These are phyloP conservation scores for Metopolophium dirhodum DNA, from an alignment of 1,140 invertebrate genomes.

Conservation along the genomic window DNA sequence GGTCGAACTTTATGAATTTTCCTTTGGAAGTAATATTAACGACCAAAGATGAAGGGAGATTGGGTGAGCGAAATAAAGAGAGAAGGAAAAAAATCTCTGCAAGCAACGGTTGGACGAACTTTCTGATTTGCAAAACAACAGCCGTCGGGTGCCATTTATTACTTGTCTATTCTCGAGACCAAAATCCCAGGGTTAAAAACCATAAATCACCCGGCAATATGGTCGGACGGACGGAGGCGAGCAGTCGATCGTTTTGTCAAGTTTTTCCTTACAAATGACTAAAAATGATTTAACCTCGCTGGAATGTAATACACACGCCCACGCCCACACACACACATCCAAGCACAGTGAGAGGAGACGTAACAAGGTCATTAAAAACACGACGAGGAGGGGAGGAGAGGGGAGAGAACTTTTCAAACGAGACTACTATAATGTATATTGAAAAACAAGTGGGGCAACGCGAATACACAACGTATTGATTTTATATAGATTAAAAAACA, in stretches of 20 bases:
- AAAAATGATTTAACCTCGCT: constrained; percentile 48
- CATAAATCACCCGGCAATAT: constrained; percentile 55
- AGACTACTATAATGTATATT: constrained; percentile 1
- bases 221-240: constrained; percentile 36
- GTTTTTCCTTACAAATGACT: constrained; percentile 50
- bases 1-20: constrained; percentile 49
- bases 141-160: constrained; percentile 55
- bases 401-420: background rate
- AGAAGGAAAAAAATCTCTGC: constrained; percentile 18
- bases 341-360: background rate
- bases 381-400: background rate
- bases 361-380: constrained; percentile 38
- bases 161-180: constrained; percentile 49
- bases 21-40: constrained; percentile 46
- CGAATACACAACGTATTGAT: background rate
- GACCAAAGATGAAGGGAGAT: constrained; percentile 15
- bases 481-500: background rate
- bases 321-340: background rate
- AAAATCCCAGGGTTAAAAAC: constrained; percentile 23
- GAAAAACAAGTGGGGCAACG: background rate
- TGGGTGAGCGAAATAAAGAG: background rate
- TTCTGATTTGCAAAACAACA: constrained; percentile 55
- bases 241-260: constrained; percentile 51
- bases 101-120: constrained; percentile 51
- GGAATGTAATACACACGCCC: background rate